Base-by-base conservation (phyloP, 2,797 vertebrate genomes). In the Peromyscus attwateri region DNA sequence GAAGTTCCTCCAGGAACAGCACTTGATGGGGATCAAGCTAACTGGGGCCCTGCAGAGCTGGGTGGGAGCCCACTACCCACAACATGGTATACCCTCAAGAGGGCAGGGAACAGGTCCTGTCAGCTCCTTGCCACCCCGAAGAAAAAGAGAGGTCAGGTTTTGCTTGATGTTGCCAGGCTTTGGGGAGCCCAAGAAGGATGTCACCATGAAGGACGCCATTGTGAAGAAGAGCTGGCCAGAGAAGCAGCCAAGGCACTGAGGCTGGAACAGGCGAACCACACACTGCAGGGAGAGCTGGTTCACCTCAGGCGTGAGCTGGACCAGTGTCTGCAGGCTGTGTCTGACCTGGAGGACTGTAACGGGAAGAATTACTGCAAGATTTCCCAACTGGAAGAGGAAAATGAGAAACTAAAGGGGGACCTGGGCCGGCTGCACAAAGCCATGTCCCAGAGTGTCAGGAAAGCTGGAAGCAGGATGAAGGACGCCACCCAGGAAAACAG, bases 321-420 rank as follows among this genome's bases (percentile, higher is more conserved):
- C 17, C 98, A 90, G n/a, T 96, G 92, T 0, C 46, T 13, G 49
- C 95, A 89, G 49, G 85, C 96, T 43, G 8, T 98, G n/a, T 96
- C 96, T 2, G 97, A 98, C 37, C 97, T 98, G 87, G 99, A 98
- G 66, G 97, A 98, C 64, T 98, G 89, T 98, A 99, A 98, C 89
- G 93, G 10, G 75, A 81, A 92, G 34, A 98, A 96, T 90, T 98
- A 97, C 6, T 64, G 98, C 96, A 99, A 96, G 0, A 98, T 99
- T 52, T 98, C 98, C 62, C 98, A 98, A 55, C 98, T 99, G 27
- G 98, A 98, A 37, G 95, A 98, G 98, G 98, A 99, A 98, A 98
- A 98, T 0, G 21, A 34, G 17, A 10, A 2, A 0, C 93, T 98
- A 84, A 73, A 87, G 79, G 76, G 40, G 73, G n/a, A 82, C 3